These are phyloP conservation scores for Apoda limacodes DNA, from an alignment of 2,888 invertebrate species.

Conservation along the genomic window DNA sequence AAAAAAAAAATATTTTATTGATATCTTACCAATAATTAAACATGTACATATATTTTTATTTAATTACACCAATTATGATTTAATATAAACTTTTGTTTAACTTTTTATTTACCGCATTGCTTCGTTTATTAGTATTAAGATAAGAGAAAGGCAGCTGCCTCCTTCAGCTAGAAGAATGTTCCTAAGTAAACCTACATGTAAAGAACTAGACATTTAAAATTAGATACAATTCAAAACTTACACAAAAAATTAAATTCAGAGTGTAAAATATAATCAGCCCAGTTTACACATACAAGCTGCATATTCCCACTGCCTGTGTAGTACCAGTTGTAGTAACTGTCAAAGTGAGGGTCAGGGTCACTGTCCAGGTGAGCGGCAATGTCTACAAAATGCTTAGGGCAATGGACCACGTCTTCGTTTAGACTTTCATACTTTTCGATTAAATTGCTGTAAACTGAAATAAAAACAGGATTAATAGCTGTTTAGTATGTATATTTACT, in stretches of 20 bases:
- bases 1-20: no score
- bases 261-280: constrained; percentile 41
- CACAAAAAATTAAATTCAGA: constrained; percentile 45
- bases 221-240: constrained; percentile 32
- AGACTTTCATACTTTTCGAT: constrained; percentile 28
- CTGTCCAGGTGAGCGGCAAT: constrained; percentile 40
- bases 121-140: neutral
- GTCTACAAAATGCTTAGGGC: constrained; percentile 42
- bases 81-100: no score
- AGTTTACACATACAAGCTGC: constrained; percentile 32
- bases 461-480: no score
- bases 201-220: neutral
- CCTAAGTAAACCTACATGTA: no score
- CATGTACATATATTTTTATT: no score
- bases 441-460: constrained; percentile 18
- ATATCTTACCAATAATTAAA: no score
- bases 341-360: constrained; percentile 50
- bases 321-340: constrained; percentile 54
- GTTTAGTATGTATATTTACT: no score
- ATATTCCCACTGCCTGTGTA: constrained; percentile 56
- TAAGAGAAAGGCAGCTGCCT: neutral
- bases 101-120: neutral
- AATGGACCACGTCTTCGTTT: constrained; percentile 43
- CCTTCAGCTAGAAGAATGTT: no score
- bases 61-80: no score